phyloP scores from a whole-genome alignment of 2,797 vertebrate genomes.

The Poeciliopsis gracilis region DNA sequence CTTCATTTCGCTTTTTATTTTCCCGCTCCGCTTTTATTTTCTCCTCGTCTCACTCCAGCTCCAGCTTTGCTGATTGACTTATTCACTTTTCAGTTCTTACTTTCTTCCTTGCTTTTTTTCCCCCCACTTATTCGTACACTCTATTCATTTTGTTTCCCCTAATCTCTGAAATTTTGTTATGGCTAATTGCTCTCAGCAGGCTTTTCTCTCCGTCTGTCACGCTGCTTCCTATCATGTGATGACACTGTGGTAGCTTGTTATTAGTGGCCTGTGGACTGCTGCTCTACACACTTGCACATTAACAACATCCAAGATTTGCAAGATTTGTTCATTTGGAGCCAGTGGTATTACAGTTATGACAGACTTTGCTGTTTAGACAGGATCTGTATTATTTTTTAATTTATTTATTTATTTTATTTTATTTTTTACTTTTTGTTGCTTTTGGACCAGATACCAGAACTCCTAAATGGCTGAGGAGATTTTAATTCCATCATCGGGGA shows the following conservation, averaged over 20 bases:
- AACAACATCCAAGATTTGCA: constrained; percentile 13
- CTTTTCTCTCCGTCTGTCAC: constrained; percentile 73
- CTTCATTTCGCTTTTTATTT: background rate
- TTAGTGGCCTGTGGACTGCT: constrained; percentile 24
- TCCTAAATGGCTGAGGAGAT: constrained; percentile 82
- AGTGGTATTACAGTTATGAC: constrained; percentile 32
- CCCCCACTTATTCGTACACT: background rate
- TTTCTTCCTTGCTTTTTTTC: background rate
- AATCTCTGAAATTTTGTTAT: constrained; percentile 77
- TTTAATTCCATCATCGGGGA: constrained; percentile 71
- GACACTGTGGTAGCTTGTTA: constrained; percentile 67
- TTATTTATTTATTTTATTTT: background rate
- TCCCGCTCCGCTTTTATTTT: no score
- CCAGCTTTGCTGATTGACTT: no score
- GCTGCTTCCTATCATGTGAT: constrained; percentile 83
- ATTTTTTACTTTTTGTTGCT: constrained; percentile 2
- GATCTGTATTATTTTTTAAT: background rate
- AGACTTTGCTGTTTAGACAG: constrained; percentile 24
- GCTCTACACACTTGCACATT: constrained; percentile 31
- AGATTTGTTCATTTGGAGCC: background rate
- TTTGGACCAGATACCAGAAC: constrained; percentile 20
- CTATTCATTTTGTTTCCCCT: background rate
- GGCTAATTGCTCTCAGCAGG: constrained; percentile 81
- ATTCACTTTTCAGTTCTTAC: background rate
- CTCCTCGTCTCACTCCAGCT: background rate